A percentile compares a stretch with the other conserved stretches of the same genome.
Evolutionary conservation across 2,113 vertebrate genomes (phyloP).

Genomic region (Malurus cyaneus): DNA sequence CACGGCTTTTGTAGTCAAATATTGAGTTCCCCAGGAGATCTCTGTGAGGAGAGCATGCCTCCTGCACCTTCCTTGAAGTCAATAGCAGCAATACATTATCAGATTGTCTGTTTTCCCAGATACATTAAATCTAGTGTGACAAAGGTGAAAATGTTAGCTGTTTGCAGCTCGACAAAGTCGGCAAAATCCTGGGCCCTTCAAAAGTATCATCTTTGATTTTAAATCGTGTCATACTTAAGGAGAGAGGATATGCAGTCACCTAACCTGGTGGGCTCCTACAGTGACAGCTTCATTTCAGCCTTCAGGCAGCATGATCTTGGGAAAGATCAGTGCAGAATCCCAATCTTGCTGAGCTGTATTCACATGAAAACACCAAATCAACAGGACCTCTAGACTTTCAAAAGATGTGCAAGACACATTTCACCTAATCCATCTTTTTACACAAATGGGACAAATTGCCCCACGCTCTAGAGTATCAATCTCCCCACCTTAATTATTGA

Average conservation of each 20-base stretch:
- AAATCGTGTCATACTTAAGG: neutral
- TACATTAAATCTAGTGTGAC: constrained; percentile 2
- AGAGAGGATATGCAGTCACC: neutral
- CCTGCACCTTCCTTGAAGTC: constrained; percentile 28
- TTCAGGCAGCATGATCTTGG: neutral
- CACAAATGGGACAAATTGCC: neutral
- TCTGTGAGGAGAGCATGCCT: neutral
- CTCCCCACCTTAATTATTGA: neutral
- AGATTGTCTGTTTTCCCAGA: constrained; percentile 31
- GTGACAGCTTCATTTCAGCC: neutral
- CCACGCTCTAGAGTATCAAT: neutral
- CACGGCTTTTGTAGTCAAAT: constrained; percentile 28
- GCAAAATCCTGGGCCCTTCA: neutral
- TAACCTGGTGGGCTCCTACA: neutral
- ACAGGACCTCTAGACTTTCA: neutral
- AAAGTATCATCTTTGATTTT: constrained; percentile 32
- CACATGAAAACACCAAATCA: neutral
- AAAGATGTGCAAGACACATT: neutral
- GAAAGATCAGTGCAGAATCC: neutral
- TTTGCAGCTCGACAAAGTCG: neutral
- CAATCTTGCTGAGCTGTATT: neutral
- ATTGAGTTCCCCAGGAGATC: neutral
- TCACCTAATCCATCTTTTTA: neutral
- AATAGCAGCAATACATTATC: constrained; percentile 30
- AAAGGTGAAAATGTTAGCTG: constrained; percentile 35